Evolutionary conservation across 1,140 invertebrate genomes (phyloP).

Genomic region (Cydia amplana): DNA sequence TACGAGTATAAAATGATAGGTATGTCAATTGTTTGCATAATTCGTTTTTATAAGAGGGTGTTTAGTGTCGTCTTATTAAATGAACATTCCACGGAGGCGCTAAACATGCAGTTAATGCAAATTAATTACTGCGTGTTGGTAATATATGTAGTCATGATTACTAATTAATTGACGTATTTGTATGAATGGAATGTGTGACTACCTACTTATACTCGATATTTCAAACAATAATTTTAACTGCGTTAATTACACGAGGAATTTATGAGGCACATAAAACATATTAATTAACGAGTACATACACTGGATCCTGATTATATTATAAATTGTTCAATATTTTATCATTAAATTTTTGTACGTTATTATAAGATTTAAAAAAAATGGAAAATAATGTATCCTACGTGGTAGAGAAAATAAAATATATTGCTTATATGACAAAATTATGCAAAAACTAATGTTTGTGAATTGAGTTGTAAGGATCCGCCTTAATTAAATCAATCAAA

Average conservation of each 20-base stretch:
- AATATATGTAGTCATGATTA: background rate
- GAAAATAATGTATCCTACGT: too few species aligned
- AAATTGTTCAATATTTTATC: too few species aligned
- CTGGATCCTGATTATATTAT: too few species aligned
- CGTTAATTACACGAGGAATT: background rate
- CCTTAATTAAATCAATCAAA: background rate
- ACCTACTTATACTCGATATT: background rate
- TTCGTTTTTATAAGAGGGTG: constrained; percentile 4
- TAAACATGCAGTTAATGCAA: constrained; percentile 12
- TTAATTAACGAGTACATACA: too few species aligned
- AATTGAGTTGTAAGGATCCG: too few species aligned
- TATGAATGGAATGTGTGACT: background rate
- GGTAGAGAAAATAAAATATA: too few species aligned
- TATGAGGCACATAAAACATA: too few species aligned
- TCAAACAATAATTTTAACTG: background rate
- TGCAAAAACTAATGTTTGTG: too few species aligned
- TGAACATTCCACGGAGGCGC: constrained; percentile 1
- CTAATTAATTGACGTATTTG: constrained; percentile 1
- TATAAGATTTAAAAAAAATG: too few species aligned
- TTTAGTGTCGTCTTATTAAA: background rate
- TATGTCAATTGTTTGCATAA: constrained; percentile 17
- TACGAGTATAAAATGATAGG: background rate
- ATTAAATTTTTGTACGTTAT: too few species aligned
- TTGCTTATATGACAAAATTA: too few species aligned
- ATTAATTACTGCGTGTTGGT: constrained; percentile 2